Conservation (phyloP, 1,140 invertebrate genomes). For the Drosophila nannoptera region DNA sequence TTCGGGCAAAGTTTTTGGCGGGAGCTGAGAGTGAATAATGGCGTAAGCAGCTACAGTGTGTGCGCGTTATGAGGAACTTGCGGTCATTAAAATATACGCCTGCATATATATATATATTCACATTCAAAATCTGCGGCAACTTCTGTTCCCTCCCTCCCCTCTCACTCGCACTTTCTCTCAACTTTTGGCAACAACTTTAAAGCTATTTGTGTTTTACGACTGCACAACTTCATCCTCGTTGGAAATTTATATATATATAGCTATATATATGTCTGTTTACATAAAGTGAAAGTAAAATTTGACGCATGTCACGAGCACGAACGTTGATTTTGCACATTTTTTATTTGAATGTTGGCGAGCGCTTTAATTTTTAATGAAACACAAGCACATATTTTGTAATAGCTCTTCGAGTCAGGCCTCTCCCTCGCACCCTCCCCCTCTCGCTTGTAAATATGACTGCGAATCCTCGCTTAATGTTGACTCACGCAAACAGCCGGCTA, state of each 20-base stretch:
- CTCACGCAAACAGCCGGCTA: slow-evolving; percentile 27
- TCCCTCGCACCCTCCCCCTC: slow-evolving; percentile 2
- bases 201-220: slow-evolving; percentile 15
- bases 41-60: not conserved
- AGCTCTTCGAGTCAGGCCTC: slow-evolving; percentile 34
- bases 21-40: not conserved
- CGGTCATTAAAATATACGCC: not conserved
- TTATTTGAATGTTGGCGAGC: slow-evolving; percentile 13
- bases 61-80: not conserved
- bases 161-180: not conserved
- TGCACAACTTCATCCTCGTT: slow-evolving; percentile 56
- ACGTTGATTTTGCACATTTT: slow-evolving; percentile 36
- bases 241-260: no score
- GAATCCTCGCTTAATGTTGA: slow-evolving; percentile 40
- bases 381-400: slow-evolving; percentile 72
- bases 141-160: not conserved
- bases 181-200: not conserved
- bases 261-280: no score
- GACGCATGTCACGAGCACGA: slow-evolving; percentile 67
- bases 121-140: not conserved
- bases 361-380: slow-evolving; percentile 75
- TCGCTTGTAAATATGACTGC: slow-evolving; percentile 31
- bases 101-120: no score
- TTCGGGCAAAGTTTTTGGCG: not conserved
- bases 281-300: slow-evolving; percentile 39